A percentile compares a stretch with the other conserved stretches of the same genome.
Evolutionary conservation across 37 sponge, comb jelly and placozoan genomes (phyloP).

Genomic region (Dysidea cf. avara): DNA sequence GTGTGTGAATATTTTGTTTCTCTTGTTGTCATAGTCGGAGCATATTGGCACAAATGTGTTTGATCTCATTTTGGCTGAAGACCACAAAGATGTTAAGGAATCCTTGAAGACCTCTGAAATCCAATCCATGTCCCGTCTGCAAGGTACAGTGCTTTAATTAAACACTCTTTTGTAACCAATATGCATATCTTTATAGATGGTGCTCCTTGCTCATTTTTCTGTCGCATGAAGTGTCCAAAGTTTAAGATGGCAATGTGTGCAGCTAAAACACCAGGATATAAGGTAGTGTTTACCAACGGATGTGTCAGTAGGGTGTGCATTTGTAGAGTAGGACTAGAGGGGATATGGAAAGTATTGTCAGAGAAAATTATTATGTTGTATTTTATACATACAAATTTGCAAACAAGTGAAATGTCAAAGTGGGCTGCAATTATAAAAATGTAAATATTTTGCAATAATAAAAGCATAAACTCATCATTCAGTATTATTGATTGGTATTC

Average conservation of each 20-base stretch:
- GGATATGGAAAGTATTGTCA: neutral
- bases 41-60: constrained; percentile 45
- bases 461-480: neutral
- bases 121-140: constrained; percentile 1
- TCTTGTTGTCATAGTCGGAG: constrained; percentile 48
- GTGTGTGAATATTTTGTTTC: too few relatives aligned
- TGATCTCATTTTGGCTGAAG: constrained; percentile 45
- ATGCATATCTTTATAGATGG: too few relatives aligned
- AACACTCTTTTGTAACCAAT: too few relatives aligned
- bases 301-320: neutral
- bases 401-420: neutral
- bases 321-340: neutral
- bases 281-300: constrained; percentile 4
- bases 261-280: constrained; percentile 47
- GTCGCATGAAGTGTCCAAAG: constrained; percentile 65
- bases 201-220: constrained; percentile 43
- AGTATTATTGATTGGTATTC: neutral
- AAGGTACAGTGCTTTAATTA: too few relatives aligned
- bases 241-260: constrained; percentile 53
- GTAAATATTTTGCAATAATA: neutral
- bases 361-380: neutral
- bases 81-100: constrained; percentile 12
- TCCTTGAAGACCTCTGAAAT: constrained; percentile 13
- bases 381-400: neutral
- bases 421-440: neutral